phyloP scores from a whole-genome alignment of 2,113 vertebrate species.

The Hippopotamus amphibius region DNA sequence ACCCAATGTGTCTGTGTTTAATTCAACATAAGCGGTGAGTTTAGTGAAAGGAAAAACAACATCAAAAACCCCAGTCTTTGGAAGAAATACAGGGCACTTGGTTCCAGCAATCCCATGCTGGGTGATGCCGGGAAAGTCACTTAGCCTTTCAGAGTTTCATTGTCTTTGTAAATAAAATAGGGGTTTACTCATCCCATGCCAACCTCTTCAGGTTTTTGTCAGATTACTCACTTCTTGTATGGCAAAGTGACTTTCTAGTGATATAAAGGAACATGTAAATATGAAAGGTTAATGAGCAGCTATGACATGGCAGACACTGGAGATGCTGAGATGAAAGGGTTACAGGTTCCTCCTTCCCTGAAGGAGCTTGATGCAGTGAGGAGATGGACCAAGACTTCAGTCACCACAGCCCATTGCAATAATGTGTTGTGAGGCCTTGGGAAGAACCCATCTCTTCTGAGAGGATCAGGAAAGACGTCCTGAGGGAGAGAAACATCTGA shows the following conservation, averaged over 20 bases:
- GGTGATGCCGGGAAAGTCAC: neutral
- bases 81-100: neutral
- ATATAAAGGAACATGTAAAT: neutral
- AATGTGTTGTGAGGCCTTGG: neutral
- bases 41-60: neutral
- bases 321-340: neutral
- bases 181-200: neutral
- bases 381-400: neutral
- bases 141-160: neutral
- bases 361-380: neutral
- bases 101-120: neutral
- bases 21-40: neutral
- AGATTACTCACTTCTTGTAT: neutral
- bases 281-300: neutral
- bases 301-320: neutral
- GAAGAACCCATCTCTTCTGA: neutral
- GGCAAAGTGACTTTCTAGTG: neutral
- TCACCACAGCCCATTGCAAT: neutral
- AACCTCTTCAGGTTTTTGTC: neutral
- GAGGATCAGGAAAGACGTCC: neutral
- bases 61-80: neutral
- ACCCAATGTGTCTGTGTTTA: constrained; percentile 41
- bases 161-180: neutral
- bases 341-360: neutral
- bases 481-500: neutral